Percentiles rank a stretch among this genome's conserved stretches.
Evolutionary conservation across 2,888 invertebrate genomes (phyloP).

Genomic region (Andricus curvator): DNA sequence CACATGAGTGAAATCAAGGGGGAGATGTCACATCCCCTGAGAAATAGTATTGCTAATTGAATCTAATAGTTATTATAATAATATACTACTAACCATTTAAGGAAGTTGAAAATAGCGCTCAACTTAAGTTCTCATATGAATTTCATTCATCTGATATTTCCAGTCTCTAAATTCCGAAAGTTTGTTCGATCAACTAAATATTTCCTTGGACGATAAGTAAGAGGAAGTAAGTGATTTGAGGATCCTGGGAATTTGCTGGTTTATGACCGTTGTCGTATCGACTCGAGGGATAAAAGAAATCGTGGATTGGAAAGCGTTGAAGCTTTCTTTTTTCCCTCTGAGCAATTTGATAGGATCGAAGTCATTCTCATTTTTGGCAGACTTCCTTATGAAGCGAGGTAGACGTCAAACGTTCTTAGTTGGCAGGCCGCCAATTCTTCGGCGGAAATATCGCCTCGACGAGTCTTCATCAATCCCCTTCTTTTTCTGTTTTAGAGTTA

Average conservation of each 20-base stretch:
- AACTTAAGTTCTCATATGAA: no score
- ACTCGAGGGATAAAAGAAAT: constrained; percentile 39
- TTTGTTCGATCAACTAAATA: not conserved
- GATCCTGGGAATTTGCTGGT: constrained; percentile 8
- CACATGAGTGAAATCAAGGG: no score
- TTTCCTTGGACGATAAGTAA: not conserved
- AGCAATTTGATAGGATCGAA: constrained; percentile 54
- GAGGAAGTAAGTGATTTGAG: not conserved
- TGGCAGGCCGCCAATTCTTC: constrained; percentile 54
- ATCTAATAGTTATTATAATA: no score
- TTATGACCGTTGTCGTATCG: constrained; percentile 10
- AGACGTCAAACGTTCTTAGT: constrained; percentile 56
- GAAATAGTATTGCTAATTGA: no score
- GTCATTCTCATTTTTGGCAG: constrained; percentile 58
- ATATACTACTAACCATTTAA: no score
- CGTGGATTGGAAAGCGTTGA: constrained; percentile 54
- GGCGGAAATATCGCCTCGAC: constrained; percentile 58
- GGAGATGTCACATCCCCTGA: no score
- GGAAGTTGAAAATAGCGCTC: no score
- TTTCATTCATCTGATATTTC: not conserved
- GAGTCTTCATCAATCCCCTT: constrained; percentile 55
- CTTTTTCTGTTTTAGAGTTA: constrained; percentile 48
- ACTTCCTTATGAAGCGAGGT: constrained; percentile 57
- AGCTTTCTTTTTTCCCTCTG: constrained; percentile 46
- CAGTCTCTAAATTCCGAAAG: not conserved